Evolutionary conservation across 2,888 invertebrate species (phyloP).

Genomic region (Trissolcus brochymenae): DNA sequence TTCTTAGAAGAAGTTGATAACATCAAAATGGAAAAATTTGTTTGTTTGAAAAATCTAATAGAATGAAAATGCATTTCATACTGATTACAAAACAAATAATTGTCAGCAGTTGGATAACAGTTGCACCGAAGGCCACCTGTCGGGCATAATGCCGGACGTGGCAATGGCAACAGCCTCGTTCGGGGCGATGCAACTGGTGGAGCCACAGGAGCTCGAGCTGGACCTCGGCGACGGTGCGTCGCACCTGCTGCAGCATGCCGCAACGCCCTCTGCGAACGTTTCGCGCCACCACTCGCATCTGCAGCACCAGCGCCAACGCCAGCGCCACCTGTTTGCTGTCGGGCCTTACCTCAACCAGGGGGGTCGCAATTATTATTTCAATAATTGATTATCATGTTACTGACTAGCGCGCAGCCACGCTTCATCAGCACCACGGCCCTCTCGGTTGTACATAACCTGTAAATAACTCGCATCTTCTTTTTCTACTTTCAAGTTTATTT

Average conservation of each 20-base stretch:
- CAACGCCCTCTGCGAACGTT: slow-evolving; percentile 67
- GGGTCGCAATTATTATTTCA: too few species aligned
- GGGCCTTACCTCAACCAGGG: too few species aligned
- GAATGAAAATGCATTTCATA: too few species aligned
- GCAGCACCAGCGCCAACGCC: slow-evolving; percentile 72
- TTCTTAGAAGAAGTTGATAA: too few species aligned
- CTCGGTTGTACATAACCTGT: slow-evolving; percentile 29
- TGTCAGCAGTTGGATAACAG: slow-evolving; percentile 77
- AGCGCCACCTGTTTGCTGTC: slow-evolving; percentile 62
- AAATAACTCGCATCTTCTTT: slow-evolving; percentile 15
- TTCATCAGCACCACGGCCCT: slow-evolving; percentile 62
- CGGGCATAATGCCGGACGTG: slow-evolving; percentile 93
- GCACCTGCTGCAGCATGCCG: slow-evolving; percentile 78
- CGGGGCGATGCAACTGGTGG: slow-evolving; percentile 82
- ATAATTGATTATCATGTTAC: too few species aligned
- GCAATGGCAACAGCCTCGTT: slow-evolving; percentile 91
- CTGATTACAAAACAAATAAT: slow-evolving; percentile 3
- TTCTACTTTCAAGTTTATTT: slow-evolving; percentile 7
- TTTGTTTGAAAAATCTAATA: too few species aligned
- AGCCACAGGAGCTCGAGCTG: slow-evolving; percentile 83
- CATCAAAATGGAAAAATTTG: too few species aligned
- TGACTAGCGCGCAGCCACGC: slow-evolving; percentile 68
- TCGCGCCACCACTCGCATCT: slow-evolving; percentile 70
- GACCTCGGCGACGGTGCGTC: slow-evolving; percentile 91
- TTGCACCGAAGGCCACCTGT: slow-evolving; percentile 83